phyloP scores from a whole-genome alignment of 1,140 invertebrate genomes.

The Eriosoma lanigerum region DNA sequence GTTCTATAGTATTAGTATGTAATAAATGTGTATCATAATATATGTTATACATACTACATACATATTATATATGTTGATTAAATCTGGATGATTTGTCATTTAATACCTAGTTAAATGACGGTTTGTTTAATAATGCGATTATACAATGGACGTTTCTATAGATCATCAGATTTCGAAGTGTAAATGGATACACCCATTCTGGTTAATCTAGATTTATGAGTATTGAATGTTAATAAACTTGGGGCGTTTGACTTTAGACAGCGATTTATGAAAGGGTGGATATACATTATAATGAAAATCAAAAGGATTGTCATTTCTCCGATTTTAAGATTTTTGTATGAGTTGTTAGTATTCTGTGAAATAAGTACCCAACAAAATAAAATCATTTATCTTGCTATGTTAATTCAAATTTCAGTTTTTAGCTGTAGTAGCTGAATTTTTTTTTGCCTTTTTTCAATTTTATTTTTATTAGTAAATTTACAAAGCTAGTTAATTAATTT shows the following conservation, averaged over 20 bases:
- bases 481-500: background rate
- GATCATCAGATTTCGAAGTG: slow-evolving; percentile 19
- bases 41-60: background rate
- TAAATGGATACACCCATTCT: background rate
- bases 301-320: background rate
- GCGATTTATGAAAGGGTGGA: background rate
- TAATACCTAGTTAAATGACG: background rate
- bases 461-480: background rate
- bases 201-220: background rate
- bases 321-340: slow-evolving; percentile 17
- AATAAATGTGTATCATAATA: too few relatives aligned
- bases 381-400: background rate
- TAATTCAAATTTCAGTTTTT: background rate
- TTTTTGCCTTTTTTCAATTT: background rate
- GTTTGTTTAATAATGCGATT: background rate
- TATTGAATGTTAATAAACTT: background rate
- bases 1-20: too few relatives aligned
- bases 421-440: background rate
- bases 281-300: background rate
- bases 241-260: background rate
- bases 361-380: background rate
- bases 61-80: background rate
- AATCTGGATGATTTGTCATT: background rate
- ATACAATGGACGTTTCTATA: background rate
- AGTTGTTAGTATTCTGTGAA: background rate